A percentile compares a stretch with the other conserved stretches of the same genome.
These are phyloP conservation scores for Rhamphomyia laevipes DNA, from an alignment of 2,888 invertebrate species.

Conservation along the genomic window DNA sequence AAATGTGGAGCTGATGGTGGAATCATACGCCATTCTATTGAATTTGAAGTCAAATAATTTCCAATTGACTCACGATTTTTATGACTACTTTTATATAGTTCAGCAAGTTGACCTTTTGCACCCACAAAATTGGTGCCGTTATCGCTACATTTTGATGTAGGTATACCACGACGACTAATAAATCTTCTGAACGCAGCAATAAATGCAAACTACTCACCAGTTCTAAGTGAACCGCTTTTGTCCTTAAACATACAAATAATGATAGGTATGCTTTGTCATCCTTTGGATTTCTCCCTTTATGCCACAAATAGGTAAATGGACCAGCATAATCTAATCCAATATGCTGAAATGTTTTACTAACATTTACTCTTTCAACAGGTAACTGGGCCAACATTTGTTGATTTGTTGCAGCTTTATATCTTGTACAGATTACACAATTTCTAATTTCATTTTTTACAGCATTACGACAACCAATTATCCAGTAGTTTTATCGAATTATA, in stretches of 20 bases:
- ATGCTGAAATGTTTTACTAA: constrained; percentile 3
- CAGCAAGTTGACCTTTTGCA: too few species aligned
- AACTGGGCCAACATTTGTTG: not conserved
- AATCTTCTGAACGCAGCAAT: too few species aligned
- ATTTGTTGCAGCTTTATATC: too few species aligned
- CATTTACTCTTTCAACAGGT: too few species aligned
- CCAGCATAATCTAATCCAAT: constrained; percentile 12
- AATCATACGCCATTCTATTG: too few species aligned
- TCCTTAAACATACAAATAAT: constrained; percentile 6
- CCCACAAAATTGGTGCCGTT: too few species aligned
- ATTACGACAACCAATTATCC: not conserved
- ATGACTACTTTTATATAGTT: too few species aligned
- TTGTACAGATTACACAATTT: not conserved
- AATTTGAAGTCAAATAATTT: too few species aligned
- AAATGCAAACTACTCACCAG: not conserved
- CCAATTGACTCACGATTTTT: too few species aligned
- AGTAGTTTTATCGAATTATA: not conserved
- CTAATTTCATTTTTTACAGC: not conserved
- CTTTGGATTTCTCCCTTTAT: constrained; percentile 8
- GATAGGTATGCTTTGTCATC: constrained; percentile 15
- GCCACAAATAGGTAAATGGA: constrained; percentile 8
- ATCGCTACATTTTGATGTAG: too few species aligned
- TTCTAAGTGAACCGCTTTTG: not conserved
- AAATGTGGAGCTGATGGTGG: too few species aligned
- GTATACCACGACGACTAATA: too few species aligned